Evolutionary conservation across 2,797 vertebrate species (phyloP), one percentile per base, ranked within the genome.

Genomic region (Neosalanx taihuensis): DNA sequence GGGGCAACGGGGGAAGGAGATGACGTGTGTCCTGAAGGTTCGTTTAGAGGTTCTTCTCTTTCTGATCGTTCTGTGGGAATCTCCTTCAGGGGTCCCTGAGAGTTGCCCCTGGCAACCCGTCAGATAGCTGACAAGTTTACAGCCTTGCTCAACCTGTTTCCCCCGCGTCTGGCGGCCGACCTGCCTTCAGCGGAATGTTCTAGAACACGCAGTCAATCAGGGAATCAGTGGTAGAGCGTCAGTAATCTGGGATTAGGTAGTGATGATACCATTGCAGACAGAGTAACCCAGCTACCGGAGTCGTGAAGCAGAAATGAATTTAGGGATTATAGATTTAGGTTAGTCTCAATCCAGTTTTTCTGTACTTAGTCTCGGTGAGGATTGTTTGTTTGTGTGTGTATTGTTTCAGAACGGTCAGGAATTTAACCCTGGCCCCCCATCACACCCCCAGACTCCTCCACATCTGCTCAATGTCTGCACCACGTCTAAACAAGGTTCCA

Each of bases 201-300:
- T 51, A 18, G 23, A 66, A 53, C 17, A 17, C n/a, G 61, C 31
- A 37, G 59, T 53, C 51, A 53, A n/a, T 53, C 51, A n/a, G 26
- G 57, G 66, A 49, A 74, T 80, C 71, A 62, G 73, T n/a, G 15
- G 51, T 77, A 65, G 74, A 75, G 69, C 71, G 64, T 57, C 31
- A 31, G 68, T 81, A 81, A 85, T 83, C 81, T 60, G 23, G 74
- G 83, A 80, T 85, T 80, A 80, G 62, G 72, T 67, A 79, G 72
- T 64, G 74, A 77, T 72, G 74, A 77, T 72, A 61, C 70, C 5
- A 9, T 73, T 67, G 20, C 30, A 78, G 74, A 72, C 76, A 51
- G 61, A 69, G 26, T 4, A 3, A 41, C 23, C 30, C 31, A 63
- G 72, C 72, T 76, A 57, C 69, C 51, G 29, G 64, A 64, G 35